Evolutionary conservation across 2,888 invertebrate species (phyloP), one percentile per base, ranked within the genome.

Genomic region (Eupithecia tripunctaria): DNA sequence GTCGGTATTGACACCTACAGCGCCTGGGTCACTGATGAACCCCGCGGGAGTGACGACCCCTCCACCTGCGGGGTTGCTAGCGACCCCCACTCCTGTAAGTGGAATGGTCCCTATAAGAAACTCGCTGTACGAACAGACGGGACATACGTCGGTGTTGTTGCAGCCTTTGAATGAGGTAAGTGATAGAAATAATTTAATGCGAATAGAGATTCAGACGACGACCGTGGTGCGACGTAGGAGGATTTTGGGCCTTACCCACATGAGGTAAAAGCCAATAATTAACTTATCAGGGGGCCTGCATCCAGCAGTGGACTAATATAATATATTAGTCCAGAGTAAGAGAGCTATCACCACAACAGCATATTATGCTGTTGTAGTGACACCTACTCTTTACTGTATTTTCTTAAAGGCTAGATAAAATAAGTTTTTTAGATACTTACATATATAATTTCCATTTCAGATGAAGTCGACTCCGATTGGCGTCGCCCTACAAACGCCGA

Each of bases 381-480:
- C 32, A 1, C 6, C 32, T 32, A 2, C 5, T n/a, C 29, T 29
- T 29, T 3, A 3, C 32, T 6, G 32, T 32, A 32, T 32, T 32
- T 4, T 32, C 32, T 32, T 32, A 32, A 32, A 32, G 32, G 5
- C 32, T 32, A 32, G 32, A 32, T 32, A 4, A 1, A 32, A 32
- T 32, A 32, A 4, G 32, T 32, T 32, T 6, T 32, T 32, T 32
- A 32, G 3, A 32, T 15, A 41, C 27, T 32, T n/a, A 18, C 29
- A n/a, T n/a, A 32, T 62, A n/a, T 0, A 7, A n/a, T 64, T 60
- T 62, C 10, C 21, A 72, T 92, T 92, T 0, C 93, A 96, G 96
- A 95, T 96, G 95, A 95, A 96, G 74, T 96, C 96, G 18, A 96
- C 96, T 29, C 95, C 96, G 1, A 96, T 96, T 69, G 95, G 95